Conservation (phyloP, 2,888 invertebrate genomes). For the Metallyticus violacea region DNA sequence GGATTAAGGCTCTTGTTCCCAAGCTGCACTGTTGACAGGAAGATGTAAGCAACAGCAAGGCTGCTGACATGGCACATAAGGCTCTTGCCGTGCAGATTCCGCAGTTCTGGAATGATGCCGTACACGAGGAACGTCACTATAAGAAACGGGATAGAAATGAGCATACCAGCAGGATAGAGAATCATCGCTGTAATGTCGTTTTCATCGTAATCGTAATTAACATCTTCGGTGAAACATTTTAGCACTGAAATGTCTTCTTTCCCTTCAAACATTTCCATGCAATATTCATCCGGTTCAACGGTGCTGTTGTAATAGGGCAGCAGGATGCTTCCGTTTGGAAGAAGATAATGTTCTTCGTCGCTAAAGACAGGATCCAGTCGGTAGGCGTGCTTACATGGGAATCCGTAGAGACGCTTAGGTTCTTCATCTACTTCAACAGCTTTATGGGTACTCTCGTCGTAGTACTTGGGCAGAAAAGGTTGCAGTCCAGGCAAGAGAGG, state of each 20-base stretch:
- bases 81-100: slow-evolving; percentile 44
- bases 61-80: slow-evolving; percentile 42
- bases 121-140: slow-evolving; percentile 43
- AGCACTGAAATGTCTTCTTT: background rate
- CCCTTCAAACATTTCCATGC: slow-evolving; percentile 12
- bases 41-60: slow-evolving; percentile 40
- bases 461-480: background rate
- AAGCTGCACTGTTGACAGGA: slow-evolving; percentile 38
- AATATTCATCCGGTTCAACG: slow-evolving; percentile 12
- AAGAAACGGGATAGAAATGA: slow-evolving; percentile 43
- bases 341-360: slow-evolving; percentile 36
- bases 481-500: background rate
- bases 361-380: slow-evolving; percentile 38
- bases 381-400: slow-evolving; percentile 34
- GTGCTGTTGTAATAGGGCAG: background rate
- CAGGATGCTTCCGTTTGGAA: background rate
- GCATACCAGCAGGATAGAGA: slow-evolving; percentile 37
- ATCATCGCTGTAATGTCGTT: background rate
- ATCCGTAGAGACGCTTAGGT: slow-evolving; percentile 7
- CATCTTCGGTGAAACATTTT: background rate
- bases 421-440: background rate
- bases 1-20: background rate
- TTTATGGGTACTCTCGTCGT: background rate
- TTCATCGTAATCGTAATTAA: background rate
- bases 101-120: slow-evolving; percentile 41